These are phyloP conservation scores for Glossosoma conforme DNA, from an alignment of 1,140 invertebrate species.

Conservation along the genomic window DNA sequence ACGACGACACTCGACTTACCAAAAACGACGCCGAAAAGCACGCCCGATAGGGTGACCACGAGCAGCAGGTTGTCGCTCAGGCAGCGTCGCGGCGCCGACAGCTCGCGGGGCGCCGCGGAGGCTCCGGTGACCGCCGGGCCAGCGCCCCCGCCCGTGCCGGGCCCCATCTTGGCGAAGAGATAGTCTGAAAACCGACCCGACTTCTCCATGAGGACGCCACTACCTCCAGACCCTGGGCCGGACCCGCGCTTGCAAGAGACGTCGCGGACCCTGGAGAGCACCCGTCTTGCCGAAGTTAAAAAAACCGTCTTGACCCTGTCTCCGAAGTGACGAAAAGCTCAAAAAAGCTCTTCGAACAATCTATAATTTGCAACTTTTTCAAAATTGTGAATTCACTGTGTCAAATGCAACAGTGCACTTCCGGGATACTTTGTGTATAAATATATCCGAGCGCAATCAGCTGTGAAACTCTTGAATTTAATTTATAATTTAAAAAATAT, in stretches of 20 bases:
- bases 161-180: conserved; percentile 69
- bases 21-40: conserved; percentile 65
- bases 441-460: too few relatives aligned
- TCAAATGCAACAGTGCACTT: too few relatives aligned
- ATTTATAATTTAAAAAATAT: too few relatives aligned
- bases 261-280: not conserved
- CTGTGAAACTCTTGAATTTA: too few relatives aligned
- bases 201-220: conserved; percentile 40
- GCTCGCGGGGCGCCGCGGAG: conserved; percentile 54
- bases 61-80: conserved; percentile 71
- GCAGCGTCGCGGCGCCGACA: conserved; percentile 62
- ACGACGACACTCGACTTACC: too few relatives aligned
- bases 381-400: too few relatives aligned
- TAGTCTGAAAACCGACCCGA: conserved; percentile 66
- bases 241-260: not conserved
- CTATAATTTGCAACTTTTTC: too few relatives aligned
- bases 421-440: too few relatives aligned
- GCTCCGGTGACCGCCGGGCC: conserved; percentile 55
- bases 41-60: conserved; percentile 70
- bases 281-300: conserved; percentile 10
- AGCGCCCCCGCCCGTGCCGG: conserved; percentile 46
- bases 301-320: conserved; percentile 7
- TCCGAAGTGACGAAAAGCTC: too few relatives aligned
- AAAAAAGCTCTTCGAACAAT: too few relatives aligned
- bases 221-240: conserved; percentile 2